Percentiles rank a stretch among this genome's conserved stretches.
phyloP scores from a whole-genome alignment of 2,797 vertebrate species.

The Sebastes oblongus region DNA sequence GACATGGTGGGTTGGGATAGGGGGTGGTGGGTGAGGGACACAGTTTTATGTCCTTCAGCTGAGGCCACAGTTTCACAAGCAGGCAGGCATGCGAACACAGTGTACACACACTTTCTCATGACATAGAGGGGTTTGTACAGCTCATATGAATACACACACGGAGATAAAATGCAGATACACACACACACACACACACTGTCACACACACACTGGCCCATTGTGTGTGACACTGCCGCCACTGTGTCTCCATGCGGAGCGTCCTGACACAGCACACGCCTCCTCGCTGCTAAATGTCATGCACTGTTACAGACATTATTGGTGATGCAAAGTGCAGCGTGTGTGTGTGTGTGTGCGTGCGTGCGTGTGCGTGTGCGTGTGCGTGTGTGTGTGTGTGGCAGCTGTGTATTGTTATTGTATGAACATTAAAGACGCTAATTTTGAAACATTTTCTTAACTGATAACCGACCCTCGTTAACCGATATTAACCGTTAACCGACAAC shows the following conservation, averaged over 20 bases:
- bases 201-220: slow-evolving; percentile 65
- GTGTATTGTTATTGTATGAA: not conserved
- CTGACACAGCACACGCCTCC: slow-evolving; percentile 66
- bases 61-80: slow-evolving; percentile 21
- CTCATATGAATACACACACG: slow-evolving; percentile 14
- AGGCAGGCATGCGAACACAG: slow-evolving; percentile 39
- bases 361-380: not conserved
- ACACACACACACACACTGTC: not conserved
- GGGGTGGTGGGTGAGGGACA: not conserved
- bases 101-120: slow-evolving; percentile 30
- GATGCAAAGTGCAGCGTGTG: slow-evolving; percentile 9
- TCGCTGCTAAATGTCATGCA: slow-evolving; percentile 59
- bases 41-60: slow-evolving; percentile 6
- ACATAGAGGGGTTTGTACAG: slow-evolving; percentile 34
- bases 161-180: slow-evolving; percentile 38
- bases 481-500: too few species aligned
- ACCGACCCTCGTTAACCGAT: too few species aligned
- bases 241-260: slow-evolving; percentile 50
- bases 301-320: slow-evolving; percentile 24
- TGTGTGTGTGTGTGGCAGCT: not conserved
- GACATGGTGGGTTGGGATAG: not conserved
- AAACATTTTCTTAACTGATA: too few species aligned
- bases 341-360: not conserved
- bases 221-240: slow-evolving; percentile 61
- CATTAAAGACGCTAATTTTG: too few species aligned